These are phyloP conservation scores for Premnoplex brunnescens DNA, from an alignment of 2,797 vertebrate genomes.

Conservation along the genomic window DNA sequence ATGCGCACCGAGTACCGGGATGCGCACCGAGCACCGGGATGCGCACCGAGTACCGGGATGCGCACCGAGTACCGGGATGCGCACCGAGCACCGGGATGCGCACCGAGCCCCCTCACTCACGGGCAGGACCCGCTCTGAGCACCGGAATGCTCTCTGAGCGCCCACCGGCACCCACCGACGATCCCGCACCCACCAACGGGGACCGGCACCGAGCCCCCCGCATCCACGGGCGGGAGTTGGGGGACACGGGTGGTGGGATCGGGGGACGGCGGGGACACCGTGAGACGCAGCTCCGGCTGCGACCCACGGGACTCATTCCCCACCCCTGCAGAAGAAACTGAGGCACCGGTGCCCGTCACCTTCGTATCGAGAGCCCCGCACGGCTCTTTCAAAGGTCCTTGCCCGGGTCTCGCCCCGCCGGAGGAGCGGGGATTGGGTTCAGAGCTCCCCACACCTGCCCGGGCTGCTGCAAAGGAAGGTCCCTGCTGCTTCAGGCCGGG, in stretches of 20 bases:
- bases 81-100: neutral
- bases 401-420: neutral
- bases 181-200: neutral
- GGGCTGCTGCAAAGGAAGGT: neutral
- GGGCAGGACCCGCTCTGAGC: neutral
- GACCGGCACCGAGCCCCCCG: neutral
- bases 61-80: no score
- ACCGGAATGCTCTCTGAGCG: no score
- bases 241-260: neutral
- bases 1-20: neutral
- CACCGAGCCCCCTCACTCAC: neutral
- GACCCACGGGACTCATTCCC: accelerated
- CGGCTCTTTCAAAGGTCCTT: accelerated
- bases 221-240: neutral
- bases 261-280: accelerated
- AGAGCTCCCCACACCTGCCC: neutral
- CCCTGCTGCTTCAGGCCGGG: accelerated
- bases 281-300: neutral
- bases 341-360: neutral
- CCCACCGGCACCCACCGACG: no score
- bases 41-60: neutral
- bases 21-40: neutral
- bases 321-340: neutral
- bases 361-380: accelerated
- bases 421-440: neutral